Evolutionary conservation across 2,888 invertebrate genomes (phyloP).

Genomic region (Vandiemenella viatica): DNA sequence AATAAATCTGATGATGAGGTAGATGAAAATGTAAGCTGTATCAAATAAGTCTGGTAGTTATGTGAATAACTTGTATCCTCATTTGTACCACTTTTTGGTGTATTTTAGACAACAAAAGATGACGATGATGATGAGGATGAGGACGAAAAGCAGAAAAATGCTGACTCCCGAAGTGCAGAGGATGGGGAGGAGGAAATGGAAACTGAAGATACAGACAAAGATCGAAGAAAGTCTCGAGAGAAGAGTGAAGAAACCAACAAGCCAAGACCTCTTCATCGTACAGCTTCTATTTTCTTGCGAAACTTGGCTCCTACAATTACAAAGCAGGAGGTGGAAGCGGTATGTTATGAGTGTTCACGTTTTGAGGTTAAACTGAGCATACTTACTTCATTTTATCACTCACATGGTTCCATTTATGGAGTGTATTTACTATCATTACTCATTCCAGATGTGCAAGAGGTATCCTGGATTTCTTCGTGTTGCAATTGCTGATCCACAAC

Average conservation of each 20-base stretch:
- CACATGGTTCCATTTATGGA: neutral
- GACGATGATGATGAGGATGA: conserved; percentile 23
- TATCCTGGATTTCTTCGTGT: conserved; percentile 90
- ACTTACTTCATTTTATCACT: too few species aligned
- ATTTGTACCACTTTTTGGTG: too few species aligned
- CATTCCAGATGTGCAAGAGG: conserved; percentile 60
- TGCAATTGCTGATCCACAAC: conserved; percentile 91
- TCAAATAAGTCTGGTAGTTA: neutral
- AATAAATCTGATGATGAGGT: neutral
- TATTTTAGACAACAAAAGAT: too few species aligned
- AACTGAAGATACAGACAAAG: conserved; percentile 30
- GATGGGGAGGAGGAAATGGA: conserved; percentile 25
- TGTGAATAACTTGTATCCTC: too few species aligned
- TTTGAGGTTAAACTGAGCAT: neutral
- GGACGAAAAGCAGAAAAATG: conserved; percentile 23
- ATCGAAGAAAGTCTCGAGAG: conserved; percentile 21
- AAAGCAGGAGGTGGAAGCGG: conserved; percentile 89
- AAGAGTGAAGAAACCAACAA: conserved; percentile 19
- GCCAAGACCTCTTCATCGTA: conserved; percentile 75
- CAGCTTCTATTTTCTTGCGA: conserved; percentile 89
- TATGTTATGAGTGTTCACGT: conserved; percentile 32
- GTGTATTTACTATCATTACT: neutral
- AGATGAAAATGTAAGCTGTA: neutral
- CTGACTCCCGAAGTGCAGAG: conserved; percentile 31
- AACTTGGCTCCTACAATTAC: conserved; percentile 93